Evolutionary conservation across 2,888 invertebrate species (phyloP).

Genomic region (Ormyrus nitidulus): DNA sequence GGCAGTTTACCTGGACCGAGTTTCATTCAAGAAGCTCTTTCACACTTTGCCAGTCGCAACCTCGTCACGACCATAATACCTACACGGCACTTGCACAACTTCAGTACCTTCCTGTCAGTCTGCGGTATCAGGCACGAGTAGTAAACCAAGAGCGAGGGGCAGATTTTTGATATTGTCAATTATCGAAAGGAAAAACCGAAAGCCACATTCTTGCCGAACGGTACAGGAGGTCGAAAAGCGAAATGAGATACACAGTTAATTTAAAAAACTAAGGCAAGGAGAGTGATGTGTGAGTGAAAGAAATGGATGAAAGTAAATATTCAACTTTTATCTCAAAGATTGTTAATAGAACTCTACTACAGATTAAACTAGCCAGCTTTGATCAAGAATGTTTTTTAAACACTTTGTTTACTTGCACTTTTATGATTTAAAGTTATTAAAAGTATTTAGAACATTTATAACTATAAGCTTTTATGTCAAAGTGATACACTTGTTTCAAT

Average conservation of each 20-base stretch:
- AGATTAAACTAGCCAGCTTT: constrained; percentile 4
- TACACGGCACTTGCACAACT: constrained; percentile 87
- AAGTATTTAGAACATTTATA: constrained; percentile 16
- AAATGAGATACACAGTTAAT: neutral
- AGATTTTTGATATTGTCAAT: constrained; percentile 48
- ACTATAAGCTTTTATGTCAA: neutral
- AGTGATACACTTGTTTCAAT: constrained; percentile 13
- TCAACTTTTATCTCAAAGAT: constrained; percentile 7
- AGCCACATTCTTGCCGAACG: constrained; percentile 26
- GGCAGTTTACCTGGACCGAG: constrained; percentile 77
- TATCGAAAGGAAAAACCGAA: constrained; percentile 26
- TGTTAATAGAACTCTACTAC: constrained; percentile 1
- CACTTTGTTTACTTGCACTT: constrained; percentile 5
- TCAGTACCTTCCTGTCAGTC: constrained; percentile 88
- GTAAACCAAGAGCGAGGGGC: constrained; percentile 32
- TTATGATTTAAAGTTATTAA: constrained; percentile 19
- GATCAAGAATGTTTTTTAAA: neutral
- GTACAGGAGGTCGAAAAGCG: constrained; percentile 25
- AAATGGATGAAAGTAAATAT: constrained; percentile 5
- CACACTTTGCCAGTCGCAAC: constrained; percentile 69
- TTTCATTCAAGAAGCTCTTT: constrained; percentile 72
- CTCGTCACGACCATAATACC: constrained; percentile 87
- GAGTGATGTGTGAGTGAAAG: too few species aligned
- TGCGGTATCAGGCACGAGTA: constrained; percentile 87
- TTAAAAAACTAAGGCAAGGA: too few species aligned